A percentile compares a stretch with the other conserved stretches of the same genome.
Conservation (phyloP, 2,888 invertebrate species). For the Nephrotoma appendiculata region DNA sequence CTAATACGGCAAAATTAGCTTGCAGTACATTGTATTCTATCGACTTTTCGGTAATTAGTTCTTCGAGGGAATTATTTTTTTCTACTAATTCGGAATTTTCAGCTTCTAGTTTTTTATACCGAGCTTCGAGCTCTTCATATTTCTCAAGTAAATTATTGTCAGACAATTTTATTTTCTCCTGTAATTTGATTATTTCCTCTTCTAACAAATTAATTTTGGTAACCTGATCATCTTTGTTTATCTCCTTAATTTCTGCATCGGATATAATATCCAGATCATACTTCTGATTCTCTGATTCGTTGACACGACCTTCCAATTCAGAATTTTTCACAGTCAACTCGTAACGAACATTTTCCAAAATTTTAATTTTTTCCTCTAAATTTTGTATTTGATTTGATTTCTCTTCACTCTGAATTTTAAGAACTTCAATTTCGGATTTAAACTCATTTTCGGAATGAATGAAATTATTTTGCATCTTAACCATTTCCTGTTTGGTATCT, state of each 20-base stretch:
- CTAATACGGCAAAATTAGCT: conserved; percentile 30
- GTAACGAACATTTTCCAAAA: conserved; percentile 36
- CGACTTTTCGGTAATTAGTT: conserved; percentile 38
- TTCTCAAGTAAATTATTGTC: conserved; percentile 16
- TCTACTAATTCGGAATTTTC: conserved; percentile 15
- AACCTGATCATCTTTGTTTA: conserved; percentile 28
- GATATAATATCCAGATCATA: conserved; percentile 15
- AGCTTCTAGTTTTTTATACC: background rate
- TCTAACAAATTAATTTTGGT: conserved; percentile 40
- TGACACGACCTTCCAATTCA: conserved; percentile 26
- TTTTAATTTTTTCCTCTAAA: conserved; percentile 41
- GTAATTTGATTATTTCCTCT: conserved; percentile 37
- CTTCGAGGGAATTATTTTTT: conserved; percentile 29
- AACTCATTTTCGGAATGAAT: conserved; percentile 52
- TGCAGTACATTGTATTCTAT: conserved; percentile 37
- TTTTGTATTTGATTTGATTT: conserved; percentile 40
- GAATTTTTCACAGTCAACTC: conserved; percentile 36
- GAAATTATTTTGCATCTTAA: conserved; percentile 66
- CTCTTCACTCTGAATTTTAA: conserved; percentile 38
- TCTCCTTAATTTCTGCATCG: conserved; percentile 12
- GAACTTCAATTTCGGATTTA: conserved; percentile 47
- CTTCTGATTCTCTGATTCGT: conserved; percentile 25
- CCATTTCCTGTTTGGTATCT: conserved; percentile 68
- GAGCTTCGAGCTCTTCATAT: background rate
- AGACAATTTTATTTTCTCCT: background rate